A percentile compares a stretch with the other conserved stretches of the same genome.
Conservation (phyloP, 2,888 invertebrate genomes). For the Agrotis ipsilon region DNA sequence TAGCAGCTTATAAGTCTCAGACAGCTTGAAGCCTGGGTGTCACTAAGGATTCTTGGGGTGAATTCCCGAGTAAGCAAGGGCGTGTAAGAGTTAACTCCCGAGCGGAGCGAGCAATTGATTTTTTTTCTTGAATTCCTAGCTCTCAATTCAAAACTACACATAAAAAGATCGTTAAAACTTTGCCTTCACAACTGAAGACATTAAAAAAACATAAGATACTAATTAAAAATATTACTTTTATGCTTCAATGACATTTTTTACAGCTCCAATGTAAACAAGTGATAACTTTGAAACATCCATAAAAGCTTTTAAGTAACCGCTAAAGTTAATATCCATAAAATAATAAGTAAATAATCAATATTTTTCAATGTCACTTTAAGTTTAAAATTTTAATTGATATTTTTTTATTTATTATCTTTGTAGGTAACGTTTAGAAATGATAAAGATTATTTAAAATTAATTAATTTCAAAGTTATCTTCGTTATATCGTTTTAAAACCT, state of each 20-base stretch:
- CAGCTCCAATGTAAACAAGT: conserved; percentile 11
- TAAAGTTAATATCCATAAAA: not conserved
- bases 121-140: conserved; percentile 35
- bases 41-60: no score
- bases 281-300: conserved; percentile 9
- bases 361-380: not conserved
- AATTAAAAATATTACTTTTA: not conserved
- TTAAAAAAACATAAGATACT: conserved; percentile 8
- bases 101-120: not conserved
- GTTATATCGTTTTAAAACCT: not conserved
- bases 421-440: no score
- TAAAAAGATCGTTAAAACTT: not conserved
- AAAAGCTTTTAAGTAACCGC: conserved; percentile 1
- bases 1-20: no score
- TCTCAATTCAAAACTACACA: conserved; percentile 20
- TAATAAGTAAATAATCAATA: not conserved
- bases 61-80: no score
- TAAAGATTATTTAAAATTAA: no score
- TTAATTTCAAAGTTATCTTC: no score
- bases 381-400: not conserved
- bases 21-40: no score
- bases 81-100: no score
- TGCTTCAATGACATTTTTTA: conserved; percentile 5
- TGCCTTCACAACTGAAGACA: conserved; percentile 20
- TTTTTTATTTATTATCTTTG: not conserved